Base-by-base conservation (phyloP, 2,113 vertebrate species). In the Bagarius yarrelli region DNA sequence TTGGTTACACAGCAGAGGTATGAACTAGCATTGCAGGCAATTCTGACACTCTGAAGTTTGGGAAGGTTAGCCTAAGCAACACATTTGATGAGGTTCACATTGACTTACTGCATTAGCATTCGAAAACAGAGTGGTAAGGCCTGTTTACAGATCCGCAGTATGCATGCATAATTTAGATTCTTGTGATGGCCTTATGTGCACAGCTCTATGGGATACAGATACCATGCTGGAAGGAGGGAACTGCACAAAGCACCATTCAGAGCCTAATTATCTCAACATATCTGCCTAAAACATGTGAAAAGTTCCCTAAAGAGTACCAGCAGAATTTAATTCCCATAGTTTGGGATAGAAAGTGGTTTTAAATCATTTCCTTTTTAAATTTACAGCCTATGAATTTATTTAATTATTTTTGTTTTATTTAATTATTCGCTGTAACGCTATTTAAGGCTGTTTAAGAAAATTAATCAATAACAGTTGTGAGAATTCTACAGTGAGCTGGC, bases 121-220 rank as follows among this genome's bases (percentile, higher is more conserved):
- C 60, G 16, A 30, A 81, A 75, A 40, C 30, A 70, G 63, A 56
- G 32, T 30, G 47, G 64, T 44, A 30, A 70, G 30, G 34, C 63
- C 25, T 59, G 78, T 30, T 57, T 57, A 55, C 70, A 70, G 64
- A 57, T 34, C 47, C 21, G 21, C 63, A 79, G n/a, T 55, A 57
- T 25, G n/a, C 52, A 67, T 79, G 64, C 53, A 79, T 79, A 27
- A 79, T 70, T 70, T 44, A 56, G 32, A 23, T 60, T 71, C 25
- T 70, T 60, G 30, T 47, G 34, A 59, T 57, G 55, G 30, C 63
- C n/a, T 67, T 63, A 52, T 57, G 77, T 66, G 40, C 27, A 4
- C 66, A 60, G 55, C 78, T 59, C 64, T 16, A 11, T 70, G 23
- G n/a, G 52, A 55, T 44, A 44, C 50, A 36, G 60, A 69, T 36